Evolutionary conservation across 2,797 vertebrate genomes (phyloP), one percentile per base, ranked within the genome.

Genomic region (Thaleichthys pacificus): DNA sequence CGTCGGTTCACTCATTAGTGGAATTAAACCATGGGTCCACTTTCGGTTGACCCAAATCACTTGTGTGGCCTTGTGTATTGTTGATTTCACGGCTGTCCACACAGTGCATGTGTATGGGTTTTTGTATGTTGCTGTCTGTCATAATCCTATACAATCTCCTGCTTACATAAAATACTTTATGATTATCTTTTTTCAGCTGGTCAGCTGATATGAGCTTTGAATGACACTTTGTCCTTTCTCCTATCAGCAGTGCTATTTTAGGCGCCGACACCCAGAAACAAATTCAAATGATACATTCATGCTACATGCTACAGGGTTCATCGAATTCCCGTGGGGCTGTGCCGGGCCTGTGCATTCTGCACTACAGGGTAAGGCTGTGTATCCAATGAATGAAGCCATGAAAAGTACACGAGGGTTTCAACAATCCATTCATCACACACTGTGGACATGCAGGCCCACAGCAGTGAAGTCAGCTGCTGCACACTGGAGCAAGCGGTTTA

Each of bases 131-230:
- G 21, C 51, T 28, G 51, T 19, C 70, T 28, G 49, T 72, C 77
- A 75, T 89, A 90, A 91, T 90, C 87, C 86, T 0, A 2, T 30
- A 56, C 84, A 88, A 89, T 88, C 83, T 84, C 83, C 74, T 71
- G 80, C 81, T 90, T 88, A 89, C 65, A 60, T 89, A 88, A 90
- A 90, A 89, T 82, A 82, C 82, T 89, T 88, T 86, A 83, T 84
- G 80, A 87, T 87, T 66, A 82, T 88, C 66, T 80, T 77, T 57
- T 83, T 63, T 77, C 80, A 73, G 67, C 30, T 61, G 78, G 82
- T 83, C 84, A 82, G 47, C 35, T 0, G 24, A 24, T 24, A 24
- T 24, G 24, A 32, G 56, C 56, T 19, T 22, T 0, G 32, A 70
- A 70, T 60, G 69, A 70, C 76, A 75, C 32, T 65, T 74, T 65